A percentile compares a stretch with the other conserved stretches of the same genome.
Conservation (phyloP, 2,888 invertebrate genomes). For the Leptinotarsa juncta region DNA sequence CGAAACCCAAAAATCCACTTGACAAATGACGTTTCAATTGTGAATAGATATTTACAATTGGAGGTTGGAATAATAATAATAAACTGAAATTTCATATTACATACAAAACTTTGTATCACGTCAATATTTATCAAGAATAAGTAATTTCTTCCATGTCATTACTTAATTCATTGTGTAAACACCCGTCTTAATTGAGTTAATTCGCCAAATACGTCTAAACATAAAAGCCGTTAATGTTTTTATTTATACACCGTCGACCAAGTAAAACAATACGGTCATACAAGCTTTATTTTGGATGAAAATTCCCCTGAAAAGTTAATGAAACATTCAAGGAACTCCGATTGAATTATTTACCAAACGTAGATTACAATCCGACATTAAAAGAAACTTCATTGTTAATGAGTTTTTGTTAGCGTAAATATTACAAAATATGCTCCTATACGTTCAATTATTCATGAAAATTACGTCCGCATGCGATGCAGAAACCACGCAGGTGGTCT, state of each 20-base stretch:
- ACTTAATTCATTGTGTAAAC: too few species aligned
- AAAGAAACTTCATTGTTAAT: conserved; percentile 45
- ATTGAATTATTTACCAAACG: not conserved
- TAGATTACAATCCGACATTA: conserved; percentile 41
- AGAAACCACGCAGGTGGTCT: conserved; percentile 48
- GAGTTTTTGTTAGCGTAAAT: conserved; percentile 47
- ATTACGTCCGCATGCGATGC: conserved; percentile 46
- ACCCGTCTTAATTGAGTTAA: too few species aligned
- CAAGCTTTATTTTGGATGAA: not conserved
- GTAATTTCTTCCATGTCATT: too few species aligned
- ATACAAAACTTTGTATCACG: too few species aligned
- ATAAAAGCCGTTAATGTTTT: not conserved
- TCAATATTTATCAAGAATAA: too few species aligned
- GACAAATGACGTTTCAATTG: too few species aligned
- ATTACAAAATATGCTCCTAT: conserved; percentile 47
- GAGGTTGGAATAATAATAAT: too few species aligned
- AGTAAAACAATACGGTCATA: not conserved
- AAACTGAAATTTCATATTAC: too few species aligned
- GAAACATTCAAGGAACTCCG: not conserved
- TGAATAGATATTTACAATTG: too few species aligned
- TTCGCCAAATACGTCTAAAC: not conserved
- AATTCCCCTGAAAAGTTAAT: not conserved
- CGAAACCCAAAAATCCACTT: too few species aligned
- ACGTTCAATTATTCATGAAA: conserved; percentile 48
- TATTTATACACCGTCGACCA: not conserved